Conservation (phyloP, 92 coral and sea anemone genomes). For the Epizoanthus illoricatus region DNA sequence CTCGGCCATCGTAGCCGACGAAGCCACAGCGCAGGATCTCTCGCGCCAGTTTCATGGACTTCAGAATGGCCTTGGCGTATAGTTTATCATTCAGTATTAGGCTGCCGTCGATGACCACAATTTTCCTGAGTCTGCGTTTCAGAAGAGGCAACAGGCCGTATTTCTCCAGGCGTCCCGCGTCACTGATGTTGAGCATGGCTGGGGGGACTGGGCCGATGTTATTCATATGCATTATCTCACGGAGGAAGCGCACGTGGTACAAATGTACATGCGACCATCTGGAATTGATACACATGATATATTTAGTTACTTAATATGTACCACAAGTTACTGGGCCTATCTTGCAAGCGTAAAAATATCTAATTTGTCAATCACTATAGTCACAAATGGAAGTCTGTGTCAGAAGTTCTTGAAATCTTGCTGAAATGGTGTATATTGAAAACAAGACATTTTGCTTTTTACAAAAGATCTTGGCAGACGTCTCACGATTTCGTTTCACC, state of each 20-base stretch:
- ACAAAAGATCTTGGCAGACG: no score
- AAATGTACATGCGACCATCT: slow-evolving; percentile 82
- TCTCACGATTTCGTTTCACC: no score
- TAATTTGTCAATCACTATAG: no score
- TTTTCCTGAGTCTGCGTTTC: slow-evolving; percentile 63
- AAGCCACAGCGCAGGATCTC: slow-evolving; percentile 61
- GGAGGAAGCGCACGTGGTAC: slow-evolving; percentile 73
- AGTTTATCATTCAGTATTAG: slow-evolving; percentile 48
- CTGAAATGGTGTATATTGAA: no score
- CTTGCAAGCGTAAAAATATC: no score
- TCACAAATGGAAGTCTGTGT: no score
- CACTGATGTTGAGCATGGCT: slow-evolving; percentile 68
- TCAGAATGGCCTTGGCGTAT: slow-evolving; percentile 55
- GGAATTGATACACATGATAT: background rate
- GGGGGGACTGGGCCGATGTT: slow-evolving; percentile 76
- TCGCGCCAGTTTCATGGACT: slow-evolving; percentile 68
- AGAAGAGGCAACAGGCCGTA: slow-evolving; percentile 67
- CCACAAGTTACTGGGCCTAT: no score
- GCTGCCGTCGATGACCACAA: slow-evolving; percentile 73
- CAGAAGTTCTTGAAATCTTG: no score
- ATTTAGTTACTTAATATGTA: no score
- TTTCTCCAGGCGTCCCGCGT: slow-evolving; percentile 78
- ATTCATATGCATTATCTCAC: slow-evolving; percentile 60
- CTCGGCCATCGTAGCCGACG: slow-evolving; percentile 66
- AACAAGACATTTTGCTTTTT: no score